These are phyloP conservation scores for Pseudoips prasinana DNA, from an alignment of 2,888 invertebrate genomes.

Conservation along the genomic window DNA sequence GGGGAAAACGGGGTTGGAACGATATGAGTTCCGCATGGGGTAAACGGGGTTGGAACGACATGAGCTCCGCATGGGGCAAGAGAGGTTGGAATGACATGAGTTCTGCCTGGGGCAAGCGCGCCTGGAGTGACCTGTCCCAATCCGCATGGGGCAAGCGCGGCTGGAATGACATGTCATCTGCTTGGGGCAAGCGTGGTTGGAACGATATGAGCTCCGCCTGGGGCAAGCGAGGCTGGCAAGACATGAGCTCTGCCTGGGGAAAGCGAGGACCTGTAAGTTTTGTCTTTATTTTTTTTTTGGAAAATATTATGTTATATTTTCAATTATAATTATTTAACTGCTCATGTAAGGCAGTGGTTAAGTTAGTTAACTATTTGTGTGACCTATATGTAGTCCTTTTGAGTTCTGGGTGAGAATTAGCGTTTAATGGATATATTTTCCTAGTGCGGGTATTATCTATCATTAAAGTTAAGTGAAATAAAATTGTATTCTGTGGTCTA, in stretches of 20 bases:
- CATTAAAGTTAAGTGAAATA: too few species aligned
- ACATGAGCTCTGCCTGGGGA: constrained; percentile 82
- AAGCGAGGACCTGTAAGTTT: constrained; percentile 77
- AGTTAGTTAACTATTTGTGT: too few species aligned
- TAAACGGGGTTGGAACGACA: constrained; percentile 83
- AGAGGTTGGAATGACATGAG: constrained; percentile 80
- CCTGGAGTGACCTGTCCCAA: constrained; percentile 79
- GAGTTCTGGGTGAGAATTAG: too few species aligned
- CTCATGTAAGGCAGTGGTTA: too few species aligned
- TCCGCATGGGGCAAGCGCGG: constrained; percentile 81
- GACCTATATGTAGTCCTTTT: too few species aligned
- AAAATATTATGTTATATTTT: background rate
- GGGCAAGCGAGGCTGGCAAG: constrained; percentile 84
- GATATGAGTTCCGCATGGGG: constrained; percentile 81
- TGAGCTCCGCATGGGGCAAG: constrained; percentile 81
- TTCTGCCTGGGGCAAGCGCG: constrained; percentile 80
- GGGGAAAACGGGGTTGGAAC: constrained; percentile 84
- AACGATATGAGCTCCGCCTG: constrained; percentile 73
- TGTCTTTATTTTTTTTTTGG: too few species aligned
- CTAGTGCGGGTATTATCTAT: too few species aligned
- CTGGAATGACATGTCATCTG: constrained; percentile 78
- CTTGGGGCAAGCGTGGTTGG: constrained; percentile 83
- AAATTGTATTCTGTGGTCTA: too few species aligned
- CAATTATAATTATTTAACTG: too few species aligned
- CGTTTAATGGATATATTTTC: too few species aligned